Conservation (phyloP, 2,888 invertebrate species). For the Schizotus pectinicornis region DNA sequence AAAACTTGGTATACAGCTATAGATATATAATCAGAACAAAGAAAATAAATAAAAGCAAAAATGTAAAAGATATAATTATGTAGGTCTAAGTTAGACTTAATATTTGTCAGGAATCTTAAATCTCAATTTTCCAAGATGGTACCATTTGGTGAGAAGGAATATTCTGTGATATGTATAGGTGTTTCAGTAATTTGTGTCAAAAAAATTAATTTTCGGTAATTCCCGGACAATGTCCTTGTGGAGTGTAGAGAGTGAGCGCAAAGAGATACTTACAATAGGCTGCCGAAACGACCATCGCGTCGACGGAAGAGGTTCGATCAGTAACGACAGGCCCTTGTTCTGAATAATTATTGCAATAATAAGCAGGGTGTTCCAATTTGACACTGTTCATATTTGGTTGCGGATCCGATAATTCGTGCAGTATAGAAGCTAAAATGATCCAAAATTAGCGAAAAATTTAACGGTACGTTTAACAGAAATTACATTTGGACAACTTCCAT, state of each 20-base stretch:
- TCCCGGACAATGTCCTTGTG: not conserved
- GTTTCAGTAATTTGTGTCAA: too few species aligned
- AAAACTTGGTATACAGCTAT: too few species aligned
- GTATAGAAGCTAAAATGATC: slow-evolving; percentile 83
- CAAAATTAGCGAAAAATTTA: slow-evolving; percentile 35
- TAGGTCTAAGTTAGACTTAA: too few species aligned
- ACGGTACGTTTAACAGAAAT: slow-evolving; percentile 38
- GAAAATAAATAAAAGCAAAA: too few species aligned
- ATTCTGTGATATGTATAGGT: not conserved
- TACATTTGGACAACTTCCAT: slow-evolving; percentile 93
- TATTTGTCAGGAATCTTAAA: too few species aligned
- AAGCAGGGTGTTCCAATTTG: slow-evolving; percentile 81
- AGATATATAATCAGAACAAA: too few species aligned
- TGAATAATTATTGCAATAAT: slow-evolving; percentile 83
- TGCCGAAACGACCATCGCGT: slow-evolving; percentile 75
- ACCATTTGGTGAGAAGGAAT: not conserved
- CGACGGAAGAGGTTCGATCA: slow-evolving; percentile 56
- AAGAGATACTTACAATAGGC: slow-evolving; percentile 74
- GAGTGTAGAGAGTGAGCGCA: slow-evolving; percentile 1
- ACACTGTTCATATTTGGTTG: slow-evolving; percentile 71
- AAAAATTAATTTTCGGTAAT: too few species aligned
- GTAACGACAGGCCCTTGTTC: slow-evolving; percentile 68
- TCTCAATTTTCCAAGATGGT: too few species aligned
- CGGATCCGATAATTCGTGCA: slow-evolving; percentile 85
- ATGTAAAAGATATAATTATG: too few species aligned